These are phyloP conservation scores for Megaleporinus macrocephalus DNA, from an alignment of 2,113 vertebrate genomes.

Conservation along the genomic window DNA sequence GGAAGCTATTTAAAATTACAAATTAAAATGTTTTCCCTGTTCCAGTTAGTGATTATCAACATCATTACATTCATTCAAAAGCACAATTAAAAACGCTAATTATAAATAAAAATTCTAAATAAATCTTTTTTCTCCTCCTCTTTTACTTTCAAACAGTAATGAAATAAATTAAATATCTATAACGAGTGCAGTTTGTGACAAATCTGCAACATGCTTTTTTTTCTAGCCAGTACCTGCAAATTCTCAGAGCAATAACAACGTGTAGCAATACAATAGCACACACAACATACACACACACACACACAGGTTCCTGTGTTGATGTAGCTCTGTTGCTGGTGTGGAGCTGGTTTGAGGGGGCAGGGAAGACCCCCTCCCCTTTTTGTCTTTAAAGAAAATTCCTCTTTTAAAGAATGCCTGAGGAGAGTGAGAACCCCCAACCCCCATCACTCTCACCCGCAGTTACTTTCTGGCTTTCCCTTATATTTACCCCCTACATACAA, in stretches of 20 bases:
- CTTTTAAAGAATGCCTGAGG: constrained; percentile 72
- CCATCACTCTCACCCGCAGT: constrained; percentile 49
- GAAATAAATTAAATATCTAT: too few species aligned
- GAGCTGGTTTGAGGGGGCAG: constrained; percentile 63
- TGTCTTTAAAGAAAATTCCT: constrained; percentile 79
- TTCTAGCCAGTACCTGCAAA: neutral
- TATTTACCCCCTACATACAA: neutral
- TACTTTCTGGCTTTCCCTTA: neutral
- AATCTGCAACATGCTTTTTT: too few species aligned
- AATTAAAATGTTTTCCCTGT: too few species aligned
- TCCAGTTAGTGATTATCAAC: too few species aligned
- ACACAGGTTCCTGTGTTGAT: constrained; percentile 25
- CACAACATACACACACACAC: constrained; percentile 29
- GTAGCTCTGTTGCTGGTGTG: constrained; percentile 30
- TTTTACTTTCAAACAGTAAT: too few species aligned
- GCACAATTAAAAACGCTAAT: too few species aligned
- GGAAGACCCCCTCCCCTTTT: constrained; percentile 63
- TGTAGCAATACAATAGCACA: constrained; percentile 3
- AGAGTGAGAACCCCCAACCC: constrained; percentile 58
- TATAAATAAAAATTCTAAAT: too few species aligned
- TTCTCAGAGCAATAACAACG: neutral
- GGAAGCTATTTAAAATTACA: too few species aligned
- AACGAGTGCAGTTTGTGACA: too few species aligned
- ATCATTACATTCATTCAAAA: too few species aligned
- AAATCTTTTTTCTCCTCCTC: too few species aligned